Conservation (phyloP, 2,113 vertebrate species). For the Gobio gobio region DNA sequence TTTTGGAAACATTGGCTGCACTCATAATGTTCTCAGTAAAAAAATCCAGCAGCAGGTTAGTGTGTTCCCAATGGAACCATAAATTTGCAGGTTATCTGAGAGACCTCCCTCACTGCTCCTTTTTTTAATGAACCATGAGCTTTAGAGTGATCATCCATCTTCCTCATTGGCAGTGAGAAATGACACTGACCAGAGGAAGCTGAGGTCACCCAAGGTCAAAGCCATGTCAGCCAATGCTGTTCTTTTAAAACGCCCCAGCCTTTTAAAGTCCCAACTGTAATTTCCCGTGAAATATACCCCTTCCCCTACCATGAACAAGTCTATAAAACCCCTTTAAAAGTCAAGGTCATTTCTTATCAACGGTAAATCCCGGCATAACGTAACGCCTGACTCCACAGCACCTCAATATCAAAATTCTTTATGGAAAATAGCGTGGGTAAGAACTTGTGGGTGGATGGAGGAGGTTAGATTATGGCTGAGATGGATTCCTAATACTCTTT, state of each 20-base stretch:
- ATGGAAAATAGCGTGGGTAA: not conserved
- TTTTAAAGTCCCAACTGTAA: constrained; percentile 32
- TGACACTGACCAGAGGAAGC: constrained; percentile 28
- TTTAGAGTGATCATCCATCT: constrained; percentile 34
- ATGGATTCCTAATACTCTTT: constrained; percentile 23
- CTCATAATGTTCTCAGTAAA: constrained; percentile 29
- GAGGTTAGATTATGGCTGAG: constrained; percentile 17
- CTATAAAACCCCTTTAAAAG: constrained; percentile 22
- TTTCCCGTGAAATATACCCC: constrained; percentile 34
- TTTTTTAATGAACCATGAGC: constrained; percentile 43
- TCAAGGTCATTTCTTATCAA: constrained; percentile 42
- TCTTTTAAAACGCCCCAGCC: constrained; percentile 28
- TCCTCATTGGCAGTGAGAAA: constrained; percentile 40
- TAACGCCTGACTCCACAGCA: not conserved
- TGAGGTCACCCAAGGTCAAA: constrained; percentile 33
- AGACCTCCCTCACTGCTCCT: constrained; percentile 28
- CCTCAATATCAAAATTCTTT: constrained; percentile 10
- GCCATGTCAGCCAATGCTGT: constrained; percentile 29
- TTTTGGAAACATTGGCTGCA: constrained; percentile 25
- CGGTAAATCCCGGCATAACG: constrained; percentile 10
- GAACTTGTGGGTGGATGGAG: not conserved
- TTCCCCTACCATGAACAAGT: constrained; percentile 6
- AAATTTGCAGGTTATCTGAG: constrained; percentile 38
- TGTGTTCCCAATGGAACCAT: not conserved
- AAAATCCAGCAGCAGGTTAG: constrained; percentile 18